Base-by-base conservation (phyloP, 2,113 vertebrate genomes). In the Solea solea region DNA sequence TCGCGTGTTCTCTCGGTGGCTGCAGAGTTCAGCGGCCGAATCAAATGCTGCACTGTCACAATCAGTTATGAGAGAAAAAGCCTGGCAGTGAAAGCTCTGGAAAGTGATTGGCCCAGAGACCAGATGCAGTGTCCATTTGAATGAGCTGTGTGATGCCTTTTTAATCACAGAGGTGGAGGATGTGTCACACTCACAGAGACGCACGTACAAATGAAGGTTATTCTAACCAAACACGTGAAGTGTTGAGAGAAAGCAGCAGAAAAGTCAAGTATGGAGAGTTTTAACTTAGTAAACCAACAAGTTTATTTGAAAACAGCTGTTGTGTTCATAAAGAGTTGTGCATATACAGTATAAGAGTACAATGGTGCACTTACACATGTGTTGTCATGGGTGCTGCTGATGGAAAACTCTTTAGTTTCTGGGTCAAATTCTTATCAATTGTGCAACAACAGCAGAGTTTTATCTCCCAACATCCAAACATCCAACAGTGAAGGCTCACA, bases 1-100 rank as follows among this genome's bases (percentile, higher is more conserved):
- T 82, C 81, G 52, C 79, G 76, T n/a, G 55, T 62, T 74, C 80
- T 78, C 74, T 88, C 4, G n/a, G 57, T 4, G 83, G 15, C 71
- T 10, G 9, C 67, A 52, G 58, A 80, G 76, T 89, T 85, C 88
- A 80, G 86, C 84, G 79, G 73, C 88, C 81, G 87, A 93, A 93
- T 93, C 81, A 91, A 92, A 90, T 88, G 64, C 69, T 81, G 66
- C 83, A 72, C 77, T 76, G 74, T 77, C 79, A 88, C 92, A 93
- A 94, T 92, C 91, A 92, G 88, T 88, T 89, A 88, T 85, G 87
- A 92, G 86, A 87, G 87, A 89, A 78, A n/a, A 82, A 68, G 69
- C 76, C 63, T 68, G n/a, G 71, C 74, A 76, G 86, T 84, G 84
- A 90, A 84, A 73, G 42, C 69, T 71, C 58, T 87, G 84, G 88